These are phyloP conservation scores for Melanogrammus aeglefinus DNA, from an alignment of 2,797 vertebrate species.

Conservation along the genomic window DNA sequence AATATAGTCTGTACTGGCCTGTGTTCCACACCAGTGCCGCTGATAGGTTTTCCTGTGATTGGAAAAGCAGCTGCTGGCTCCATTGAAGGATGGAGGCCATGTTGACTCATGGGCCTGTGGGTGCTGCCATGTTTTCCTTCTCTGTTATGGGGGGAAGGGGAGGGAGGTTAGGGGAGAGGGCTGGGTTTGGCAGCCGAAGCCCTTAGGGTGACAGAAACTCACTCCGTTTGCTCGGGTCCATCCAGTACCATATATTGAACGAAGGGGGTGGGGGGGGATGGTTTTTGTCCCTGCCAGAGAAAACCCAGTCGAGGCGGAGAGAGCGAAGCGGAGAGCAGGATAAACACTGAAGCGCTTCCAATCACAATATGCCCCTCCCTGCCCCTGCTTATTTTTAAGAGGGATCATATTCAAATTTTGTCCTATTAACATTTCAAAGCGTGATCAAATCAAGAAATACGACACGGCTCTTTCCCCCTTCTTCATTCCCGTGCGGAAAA, in stretches of 20 bases:
- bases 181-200: constrained; percentile 56
- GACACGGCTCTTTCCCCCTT: constrained; percentile 26
- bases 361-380: constrained; percentile 64
- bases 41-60: constrained; percentile 77
- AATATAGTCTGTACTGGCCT: constrained; percentile 9
- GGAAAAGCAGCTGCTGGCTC: constrained; percentile 76
- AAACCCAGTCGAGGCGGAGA: constrained; percentile 57
- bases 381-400: constrained; percentile 57
- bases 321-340: constrained; percentile 47
- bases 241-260: constrained; percentile 41
- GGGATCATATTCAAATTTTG: constrained; percentile 55
- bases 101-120: constrained; percentile 68
- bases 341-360: constrained; percentile 66
- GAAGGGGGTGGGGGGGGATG: constrained; percentile 16
- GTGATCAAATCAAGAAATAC: constrained; percentile 53
- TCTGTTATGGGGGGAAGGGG: constrained; percentile 51
- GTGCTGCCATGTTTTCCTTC: constrained; percentile 67
- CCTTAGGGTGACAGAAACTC: constrained; percentile 62
- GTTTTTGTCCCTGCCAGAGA: constrained; percentile 52
- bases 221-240: constrained; percentile 51
- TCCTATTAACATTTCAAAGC: constrained; percentile 67
- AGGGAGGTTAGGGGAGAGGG: background rate
- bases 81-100: constrained; percentile 62
- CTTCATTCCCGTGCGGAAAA: background rate
- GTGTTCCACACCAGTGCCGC: constrained; percentile 34